A percentile compares a stretch with the other conserved stretches of the same genome.
These are phyloP conservation scores for Linepithema humile DNA, from an alignment of 1,140 invertebrate genomes.

Conservation along the genomic window DNA sequence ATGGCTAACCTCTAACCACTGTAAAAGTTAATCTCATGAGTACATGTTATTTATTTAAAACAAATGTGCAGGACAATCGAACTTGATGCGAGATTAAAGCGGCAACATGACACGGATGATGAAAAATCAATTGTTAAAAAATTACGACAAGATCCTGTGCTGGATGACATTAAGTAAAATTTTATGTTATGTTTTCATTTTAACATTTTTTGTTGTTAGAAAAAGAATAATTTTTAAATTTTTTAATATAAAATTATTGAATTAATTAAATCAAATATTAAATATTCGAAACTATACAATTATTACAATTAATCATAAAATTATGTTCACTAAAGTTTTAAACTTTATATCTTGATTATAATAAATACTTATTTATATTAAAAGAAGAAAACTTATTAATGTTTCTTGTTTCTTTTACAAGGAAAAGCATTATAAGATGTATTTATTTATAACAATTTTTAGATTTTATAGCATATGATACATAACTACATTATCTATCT, in stretches of 20 bases:
- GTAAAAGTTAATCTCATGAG: neutral
- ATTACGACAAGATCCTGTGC: slow-evolving; percentile 74
- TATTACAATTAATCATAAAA: neutral
- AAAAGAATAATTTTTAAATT: neutral
- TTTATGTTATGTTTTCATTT: slow-evolving; percentile 58
- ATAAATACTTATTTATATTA: too few species aligned
- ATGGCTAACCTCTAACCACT: slow-evolving; percentile 27
- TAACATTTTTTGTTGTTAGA: slow-evolving; percentile 25
- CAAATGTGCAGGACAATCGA: slow-evolving; percentile 33
- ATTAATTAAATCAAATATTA: neutral
- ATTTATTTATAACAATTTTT: too few species aligned
- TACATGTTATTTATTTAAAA: slow-evolving; percentile 11
- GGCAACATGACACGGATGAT: slow-evolving; percentile 68
- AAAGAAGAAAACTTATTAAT: too few species aligned
- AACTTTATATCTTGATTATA: too few species aligned
- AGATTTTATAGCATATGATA: too few species aligned
- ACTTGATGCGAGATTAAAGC: slow-evolving; percentile 52
- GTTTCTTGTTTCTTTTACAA: too few species aligned
- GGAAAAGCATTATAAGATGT: too few species aligned
- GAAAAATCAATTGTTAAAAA: slow-evolving; percentile 64
- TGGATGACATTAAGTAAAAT: slow-evolving; percentile 82
- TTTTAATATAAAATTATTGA: neutral
- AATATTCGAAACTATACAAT: neutral
- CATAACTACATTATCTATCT: neutral
- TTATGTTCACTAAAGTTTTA: too few species aligned